Base-by-base conservation (phyloP, 2,888 invertebrate genomes). In the Pelosia muscerda region DNA sequence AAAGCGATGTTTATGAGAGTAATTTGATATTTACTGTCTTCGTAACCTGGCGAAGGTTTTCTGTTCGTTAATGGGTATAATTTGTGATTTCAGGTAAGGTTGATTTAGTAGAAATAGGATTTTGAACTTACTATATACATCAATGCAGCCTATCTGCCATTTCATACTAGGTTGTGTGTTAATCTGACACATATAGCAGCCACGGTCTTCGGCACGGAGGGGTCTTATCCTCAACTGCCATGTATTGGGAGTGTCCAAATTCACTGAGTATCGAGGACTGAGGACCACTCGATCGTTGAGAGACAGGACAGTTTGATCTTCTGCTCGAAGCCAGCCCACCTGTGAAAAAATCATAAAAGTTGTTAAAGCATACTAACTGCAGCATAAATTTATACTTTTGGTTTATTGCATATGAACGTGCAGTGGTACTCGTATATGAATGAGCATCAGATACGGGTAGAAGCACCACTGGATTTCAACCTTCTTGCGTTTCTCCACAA, bases 161-260 rank as follows among this genome's bases (percentile, higher is more conserved):
- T 97, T 98, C 97, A 98, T 97, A 66, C 96, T 96, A 73, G 96
- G 97, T 79, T 94, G 94, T 1, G 98, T 98, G 93, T 98, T 98
- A 85, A 98, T 98, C 95, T 98, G 98, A 87, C 98, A 98, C 97
- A 98, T 98, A 92, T 98, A 98, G 89, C 98, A 98, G 73, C 97
- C 98, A 58, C 97, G 96, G 90, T 98, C 98, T 53, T 96, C 96
- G 83, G 97, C 98, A 76, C 97, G 96, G 65, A 98, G 95, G 73
- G 97, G 97, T 72, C 97, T 95, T 85, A 98, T 97, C 88, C 97
- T 97, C 68, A 98, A 95, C 90, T 97, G 97, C 98, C 98, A 98
- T 74, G 97, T 98, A 82, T 96, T 96, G 71, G 97, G 96, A 69
- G 97, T 97, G 89, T 98, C 98, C 88, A 98, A 96, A 83, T 97